Evolutionary conservation across 92 coral and sea anemone species (phyloP).

Genomic region (Porites rus): DNA sequence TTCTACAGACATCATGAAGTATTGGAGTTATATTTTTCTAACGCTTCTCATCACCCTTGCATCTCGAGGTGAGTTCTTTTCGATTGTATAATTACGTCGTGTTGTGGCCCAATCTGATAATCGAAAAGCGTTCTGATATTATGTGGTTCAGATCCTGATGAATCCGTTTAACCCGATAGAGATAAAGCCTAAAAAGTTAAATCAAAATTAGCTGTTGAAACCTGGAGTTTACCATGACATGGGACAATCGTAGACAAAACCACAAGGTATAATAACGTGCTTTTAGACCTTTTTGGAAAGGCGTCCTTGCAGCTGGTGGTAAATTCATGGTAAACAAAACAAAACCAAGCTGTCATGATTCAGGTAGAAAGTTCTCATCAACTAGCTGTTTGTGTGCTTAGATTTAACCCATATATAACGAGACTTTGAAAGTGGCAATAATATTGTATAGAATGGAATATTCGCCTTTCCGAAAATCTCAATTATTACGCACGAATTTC

Average conservation of each 20-base stretch:
- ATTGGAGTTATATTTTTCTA: constrained; percentile 26
- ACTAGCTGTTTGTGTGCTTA: too few relatives aligned
- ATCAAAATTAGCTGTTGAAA: neutral
- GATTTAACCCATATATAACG: too few relatives aligned
- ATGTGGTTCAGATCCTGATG: too few relatives aligned
- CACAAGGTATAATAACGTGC: too few relatives aligned
- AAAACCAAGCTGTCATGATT: neutral
- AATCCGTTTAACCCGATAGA: too few relatives aligned
- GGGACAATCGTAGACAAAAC: too few relatives aligned
- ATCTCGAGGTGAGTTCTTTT: constrained; percentile 41
- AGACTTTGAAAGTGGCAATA: too few relatives aligned
- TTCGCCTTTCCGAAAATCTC: too few relatives aligned
- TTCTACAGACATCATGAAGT: constrained; percentile 44
- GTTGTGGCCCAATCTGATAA: too few relatives aligned
- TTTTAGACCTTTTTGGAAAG: neutral
- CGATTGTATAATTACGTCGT: neutral
- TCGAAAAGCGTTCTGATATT: too few relatives aligned
- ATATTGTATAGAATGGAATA: too few relatives aligned
- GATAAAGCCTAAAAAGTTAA: neutral
- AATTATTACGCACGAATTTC: too few relatives aligned
- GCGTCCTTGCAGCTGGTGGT: constrained; percentile 12
- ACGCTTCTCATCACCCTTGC: constrained; percentile 31
- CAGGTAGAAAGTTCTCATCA: neutral
- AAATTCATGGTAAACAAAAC: constrained; percentile 8
- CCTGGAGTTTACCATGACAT: neutral